phyloP scores from a whole-genome alignment of 2,113 vertebrate genomes.

The Neotoma lepida region DNA sequence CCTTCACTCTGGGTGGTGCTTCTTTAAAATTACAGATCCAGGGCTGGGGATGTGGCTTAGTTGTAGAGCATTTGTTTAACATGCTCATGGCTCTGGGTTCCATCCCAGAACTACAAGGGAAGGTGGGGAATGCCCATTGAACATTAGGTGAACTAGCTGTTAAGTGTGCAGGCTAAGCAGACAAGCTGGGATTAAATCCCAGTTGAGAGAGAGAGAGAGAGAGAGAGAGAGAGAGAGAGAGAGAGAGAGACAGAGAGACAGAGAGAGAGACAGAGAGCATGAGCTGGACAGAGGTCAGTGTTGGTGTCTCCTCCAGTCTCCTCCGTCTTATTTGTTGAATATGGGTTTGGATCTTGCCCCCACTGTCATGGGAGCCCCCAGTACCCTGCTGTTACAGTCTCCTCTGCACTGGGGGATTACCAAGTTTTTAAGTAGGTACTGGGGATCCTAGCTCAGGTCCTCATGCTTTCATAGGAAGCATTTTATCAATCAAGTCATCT shows the following conservation, averaged over 20 bases:
- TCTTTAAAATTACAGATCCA: slow-evolving; percentile 4
- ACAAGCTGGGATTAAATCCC: background rate
- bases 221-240: too few relatives aligned
- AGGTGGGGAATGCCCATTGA: background rate
- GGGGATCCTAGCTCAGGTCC: background rate
- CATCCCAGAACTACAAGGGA: background rate
- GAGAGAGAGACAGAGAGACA: too few relatives aligned
- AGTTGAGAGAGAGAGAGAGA: too few relatives aligned
- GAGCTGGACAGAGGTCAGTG: background rate
- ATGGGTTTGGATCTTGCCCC: background rate
- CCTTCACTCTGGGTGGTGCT: background rate
- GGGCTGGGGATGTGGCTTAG: background rate
- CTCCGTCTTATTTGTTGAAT: background rate
- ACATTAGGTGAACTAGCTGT: background rate
- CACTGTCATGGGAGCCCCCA: background rate
- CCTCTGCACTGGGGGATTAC: background rate
- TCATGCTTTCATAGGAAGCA: background rate
- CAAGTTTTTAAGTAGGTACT: background rate
- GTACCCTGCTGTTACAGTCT: background rate
- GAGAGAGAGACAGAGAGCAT: too few relatives aligned
- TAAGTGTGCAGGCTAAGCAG: background rate
- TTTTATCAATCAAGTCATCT: background rate
- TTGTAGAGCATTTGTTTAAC: background rate
- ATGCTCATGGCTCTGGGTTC: background rate
- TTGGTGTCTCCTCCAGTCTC: background rate